phyloP scores from a whole-genome alignment of 1,140 invertebrate species.

The Mamestra configurata region DNA sequence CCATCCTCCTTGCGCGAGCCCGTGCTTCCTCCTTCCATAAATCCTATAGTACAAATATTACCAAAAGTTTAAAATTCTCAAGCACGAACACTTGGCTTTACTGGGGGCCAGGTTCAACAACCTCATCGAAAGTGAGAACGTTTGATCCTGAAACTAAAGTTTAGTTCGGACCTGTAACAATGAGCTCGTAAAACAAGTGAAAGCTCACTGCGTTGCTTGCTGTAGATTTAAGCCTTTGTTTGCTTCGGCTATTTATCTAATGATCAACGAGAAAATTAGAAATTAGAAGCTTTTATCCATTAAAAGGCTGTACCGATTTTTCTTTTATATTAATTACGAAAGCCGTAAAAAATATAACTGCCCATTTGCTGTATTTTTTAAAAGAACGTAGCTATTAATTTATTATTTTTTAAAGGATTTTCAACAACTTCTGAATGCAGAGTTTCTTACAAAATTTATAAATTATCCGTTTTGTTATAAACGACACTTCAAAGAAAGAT shows the following conservation, averaged over 20 bases:
- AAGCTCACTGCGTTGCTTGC: not conserved
- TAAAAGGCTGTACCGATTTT: not conserved
- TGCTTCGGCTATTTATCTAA: not conserved
- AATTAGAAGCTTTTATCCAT: not conserved
- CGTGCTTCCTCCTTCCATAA: no score
- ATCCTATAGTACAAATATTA: no score
- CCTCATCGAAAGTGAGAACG: conserved; percentile 18
- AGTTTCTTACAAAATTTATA: no score
- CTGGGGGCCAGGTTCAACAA: conserved; percentile 1
- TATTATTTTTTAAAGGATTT: no score
- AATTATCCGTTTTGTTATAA: no score
- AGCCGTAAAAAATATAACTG: no score
- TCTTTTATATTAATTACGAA: no score
- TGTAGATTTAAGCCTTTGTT: not conserved
- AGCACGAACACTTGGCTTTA: not conserved
- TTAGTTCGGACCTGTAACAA: conserved; percentile 4
- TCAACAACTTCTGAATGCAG: no score
- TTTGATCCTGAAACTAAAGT: conserved; percentile 20
- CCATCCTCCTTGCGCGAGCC: no score
- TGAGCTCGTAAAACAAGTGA: conserved; percentile 33
- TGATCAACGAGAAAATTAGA: not conserved
- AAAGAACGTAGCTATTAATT: no score
- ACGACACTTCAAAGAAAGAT: no score
- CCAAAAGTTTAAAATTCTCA: not conserved
- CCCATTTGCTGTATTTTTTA: no score